Evolutionary conservation across 1,140 invertebrate genomes (phyloP).

Genomic region (Rhyzopertha dominica): DNA sequence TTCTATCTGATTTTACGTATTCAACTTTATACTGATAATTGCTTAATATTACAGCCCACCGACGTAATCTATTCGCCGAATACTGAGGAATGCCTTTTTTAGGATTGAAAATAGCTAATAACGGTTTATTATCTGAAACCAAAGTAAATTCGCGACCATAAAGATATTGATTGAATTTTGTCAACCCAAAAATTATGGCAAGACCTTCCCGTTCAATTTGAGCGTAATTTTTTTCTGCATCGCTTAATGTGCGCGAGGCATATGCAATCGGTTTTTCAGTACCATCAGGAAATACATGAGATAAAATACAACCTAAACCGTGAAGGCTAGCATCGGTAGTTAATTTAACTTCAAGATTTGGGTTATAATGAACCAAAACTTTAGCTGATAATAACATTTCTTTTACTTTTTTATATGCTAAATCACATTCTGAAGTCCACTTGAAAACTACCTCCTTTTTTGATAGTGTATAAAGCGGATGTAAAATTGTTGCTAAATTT

Average conservation of each 20-base stretch:
- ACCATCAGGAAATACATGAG: slow-evolving; percentile 27
- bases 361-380: slow-evolving; percentile 19
- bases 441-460: slow-evolving; percentile 41
- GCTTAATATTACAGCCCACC: slow-evolving; percentile 12
- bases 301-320: slow-evolving; percentile 24
- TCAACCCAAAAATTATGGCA: slow-evolving; percentile 40
- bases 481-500: too few relatives aligned
- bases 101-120: slow-evolving; percentile 6
- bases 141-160: slow-evolving; percentile 8
- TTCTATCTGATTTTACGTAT: slow-evolving; percentile 10
- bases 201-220: slow-evolving; percentile 52
- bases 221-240: slow-evolving; percentile 47
- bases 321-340: slow-evolving; percentile 22
- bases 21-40: slow-evolving; percentile 11
- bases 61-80: slow-evolving; percentile 8
- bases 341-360: slow-evolving; percentile 17
- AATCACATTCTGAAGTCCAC: slow-evolving; percentile 20
- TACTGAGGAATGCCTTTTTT: slow-evolving; percentile 11
- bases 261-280: slow-evolving; percentile 43
- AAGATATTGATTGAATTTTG: slow-evolving; percentile 10
- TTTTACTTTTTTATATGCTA: slow-evolving; percentile 27
- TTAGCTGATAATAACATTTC: slow-evolving; percentile 24
- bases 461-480: slow-evolving; percentile 31
- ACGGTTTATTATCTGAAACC: slow-evolving; percentile 11
- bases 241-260: slow-evolving; percentile 43